Conservation (phyloP, 2,113 vertebrate genomes). For the Sterrhoptilus dennistouni region DNA sequence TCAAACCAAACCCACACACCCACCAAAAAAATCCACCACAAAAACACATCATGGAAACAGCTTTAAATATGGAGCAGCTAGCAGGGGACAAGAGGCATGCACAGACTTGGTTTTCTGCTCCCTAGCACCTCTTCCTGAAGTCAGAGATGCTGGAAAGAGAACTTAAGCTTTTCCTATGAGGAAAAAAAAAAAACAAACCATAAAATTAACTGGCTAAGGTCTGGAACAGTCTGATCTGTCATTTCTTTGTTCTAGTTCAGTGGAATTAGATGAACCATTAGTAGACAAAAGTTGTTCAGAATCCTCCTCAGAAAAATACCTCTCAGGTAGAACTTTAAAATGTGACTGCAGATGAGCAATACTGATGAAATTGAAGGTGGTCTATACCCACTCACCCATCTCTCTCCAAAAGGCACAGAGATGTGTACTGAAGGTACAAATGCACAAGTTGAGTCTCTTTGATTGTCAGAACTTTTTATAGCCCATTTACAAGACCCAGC, state of each 20-base stretch:
- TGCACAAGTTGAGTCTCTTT: neutral
- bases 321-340: neutral
- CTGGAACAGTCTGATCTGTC: neutral
- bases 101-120: neutral
- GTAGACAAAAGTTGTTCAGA: neutral
- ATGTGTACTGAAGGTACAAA: neutral
- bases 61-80: neutral
- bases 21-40: neutral
- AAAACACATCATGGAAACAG: neutral
- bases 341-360: neutral
- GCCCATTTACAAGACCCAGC: neutral
- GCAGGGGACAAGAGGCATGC: neutral
- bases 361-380: neutral
- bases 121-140: neutral
- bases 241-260: neutral
- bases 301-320: neutral
- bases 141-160: neutral
- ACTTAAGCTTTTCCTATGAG: neutral
- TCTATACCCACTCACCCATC: neutral
- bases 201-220: neutral
- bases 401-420: neutral
- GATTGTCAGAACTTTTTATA: neutral
- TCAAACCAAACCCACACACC: neutral
- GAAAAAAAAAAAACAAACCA: neutral
- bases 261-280: neutral